Evolutionary conservation across 2,888 invertebrate species (phyloP).

Genomic region (Coenonympha glycerion): DNA sequence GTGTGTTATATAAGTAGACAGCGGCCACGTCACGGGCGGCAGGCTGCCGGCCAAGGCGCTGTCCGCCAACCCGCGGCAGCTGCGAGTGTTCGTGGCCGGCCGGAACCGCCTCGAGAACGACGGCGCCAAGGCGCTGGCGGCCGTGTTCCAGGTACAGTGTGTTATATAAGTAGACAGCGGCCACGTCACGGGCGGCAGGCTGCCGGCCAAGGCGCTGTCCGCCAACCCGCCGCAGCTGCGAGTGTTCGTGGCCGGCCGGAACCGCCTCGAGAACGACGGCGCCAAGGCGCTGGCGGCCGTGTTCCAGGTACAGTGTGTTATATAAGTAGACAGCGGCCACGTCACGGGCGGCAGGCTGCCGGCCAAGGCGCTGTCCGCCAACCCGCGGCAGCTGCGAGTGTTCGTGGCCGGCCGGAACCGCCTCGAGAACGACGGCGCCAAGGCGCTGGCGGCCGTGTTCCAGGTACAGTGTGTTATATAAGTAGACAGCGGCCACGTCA

Average conservation of each 20-base stretch:
- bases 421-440: slow-evolving; percentile 94
- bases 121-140: slow-evolving; percentile 89
- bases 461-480: no score
- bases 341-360: slow-evolving; percentile 90
- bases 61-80: slow-evolving; percentile 77
- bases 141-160: slow-evolving; percentile 87
- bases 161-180: no score
- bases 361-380: slow-evolving; percentile 80
- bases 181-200: slow-evolving; percentile 88
- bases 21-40: slow-evolving; percentile 93
- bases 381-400: slow-evolving; percentile 83
- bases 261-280: slow-evolving; percentile 93
- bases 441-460: slow-evolving; percentile 88
- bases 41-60: slow-evolving; percentile 85
- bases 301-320: slow-evolving; percentile 85
- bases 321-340: slow-evolving; percentile 96
- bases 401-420: slow-evolving; percentile 90
- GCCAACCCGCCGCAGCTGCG: slow-evolving; percentile 81
- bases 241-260: slow-evolving; percentile 89
- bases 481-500: slow-evolving; percentile 95
- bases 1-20: no score
- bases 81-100: slow-evolving; percentile 93
- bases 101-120: slow-evolving; percentile 96
- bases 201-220: slow-evolving; percentile 84
- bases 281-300: slow-evolving; percentile 89